Evolutionary conservation across 1,140 invertebrate genomes (phyloP).

Genomic region (Acromyrmex charruanus): DNA sequence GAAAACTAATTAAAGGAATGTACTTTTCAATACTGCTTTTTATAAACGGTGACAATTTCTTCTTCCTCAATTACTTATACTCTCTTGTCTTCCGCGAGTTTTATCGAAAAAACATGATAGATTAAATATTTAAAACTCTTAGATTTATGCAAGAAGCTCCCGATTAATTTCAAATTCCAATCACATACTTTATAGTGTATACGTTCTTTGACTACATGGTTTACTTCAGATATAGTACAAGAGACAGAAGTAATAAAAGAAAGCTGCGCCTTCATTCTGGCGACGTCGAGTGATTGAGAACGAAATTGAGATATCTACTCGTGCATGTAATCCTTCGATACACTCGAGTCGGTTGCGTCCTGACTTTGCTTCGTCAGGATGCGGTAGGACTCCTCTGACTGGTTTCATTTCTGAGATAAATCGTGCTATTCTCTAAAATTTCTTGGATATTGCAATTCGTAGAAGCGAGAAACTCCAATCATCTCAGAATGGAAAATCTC

Average conservation of each 20-base stretch:
- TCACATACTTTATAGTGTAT: neutral
- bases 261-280: neutral
- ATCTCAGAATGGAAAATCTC: neutral
- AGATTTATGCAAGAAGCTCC: neutral
- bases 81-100: neutral
- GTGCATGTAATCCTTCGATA: constrained; percentile 47
- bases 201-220: neutral
- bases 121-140: neutral
- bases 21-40: neutral
- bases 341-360: constrained; percentile 1
- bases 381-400: neutral
- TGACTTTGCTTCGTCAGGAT: constrained; percentile 36
- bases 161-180: constrained; percentile 3
- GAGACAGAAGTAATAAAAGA: constrained; percentile 8
- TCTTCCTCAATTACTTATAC: neutral
- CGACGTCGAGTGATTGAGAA: neutral
- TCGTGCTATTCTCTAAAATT: constrained; percentile 34
- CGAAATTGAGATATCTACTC: constrained; percentile 50
- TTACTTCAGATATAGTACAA: neutral
- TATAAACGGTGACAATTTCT: neutral
- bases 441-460: constrained; percentile 33
- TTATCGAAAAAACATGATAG: neutral
- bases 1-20: neutral
- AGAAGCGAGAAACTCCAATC: constrained; percentile 26
- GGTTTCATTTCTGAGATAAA: constrained; percentile 27